Evolutionary conservation across 1,140 invertebrate species (phyloP), one percentile per base, ranked within the genome.

Genomic region (Drosophila tani): DNA sequence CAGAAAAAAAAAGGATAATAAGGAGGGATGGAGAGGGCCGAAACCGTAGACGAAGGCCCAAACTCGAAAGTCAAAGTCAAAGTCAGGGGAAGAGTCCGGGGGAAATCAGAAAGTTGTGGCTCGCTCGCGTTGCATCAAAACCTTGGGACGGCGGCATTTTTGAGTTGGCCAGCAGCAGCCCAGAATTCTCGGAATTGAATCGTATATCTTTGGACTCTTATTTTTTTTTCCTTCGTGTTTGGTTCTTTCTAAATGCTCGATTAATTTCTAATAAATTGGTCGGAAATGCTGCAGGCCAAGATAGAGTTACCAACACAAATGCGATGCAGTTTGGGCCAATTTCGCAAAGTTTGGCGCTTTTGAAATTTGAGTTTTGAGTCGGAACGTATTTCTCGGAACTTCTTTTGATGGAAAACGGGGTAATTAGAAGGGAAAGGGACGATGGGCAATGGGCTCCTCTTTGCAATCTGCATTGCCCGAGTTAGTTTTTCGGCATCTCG

Each of bases 231-330:
- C 7, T 2, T 21, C 15, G 27, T 43, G 55, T 51, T 58, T 19
- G 29, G 35, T 57, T 66, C 56, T 66, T 80, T 69, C 65, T 91
- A 91, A 91, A 91, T 91, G 87, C 87, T 91, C 87, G 87, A 91
- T 91, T 91, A 91, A 85, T 91, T 91, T 91, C 87, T 91, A 91
- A 91, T 91, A 91, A 91, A 91, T 87, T 91, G 88, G 83, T 59
- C 60, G 50, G 74, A 88, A 81, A 88, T 90, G 79, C 75, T 87
- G 83, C 82, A 85, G 82, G 76, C 69, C 53, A 46, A 71, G 46
- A 69, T 70, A 82, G 79, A 62, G 68, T 79, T 79, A 79, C 76
- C 51, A 60, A 78, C 65, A 78, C 65, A 69, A 57, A 62, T 58
- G 75, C 65, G 56, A 51, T 65, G 75, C 75, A 78, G 55, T 75